Evolutionary conservation across 1,140 invertebrate species (phyloP), one percentile per base, ranked within the genome.

Genomic region (Drosophila parvula): DNA sequence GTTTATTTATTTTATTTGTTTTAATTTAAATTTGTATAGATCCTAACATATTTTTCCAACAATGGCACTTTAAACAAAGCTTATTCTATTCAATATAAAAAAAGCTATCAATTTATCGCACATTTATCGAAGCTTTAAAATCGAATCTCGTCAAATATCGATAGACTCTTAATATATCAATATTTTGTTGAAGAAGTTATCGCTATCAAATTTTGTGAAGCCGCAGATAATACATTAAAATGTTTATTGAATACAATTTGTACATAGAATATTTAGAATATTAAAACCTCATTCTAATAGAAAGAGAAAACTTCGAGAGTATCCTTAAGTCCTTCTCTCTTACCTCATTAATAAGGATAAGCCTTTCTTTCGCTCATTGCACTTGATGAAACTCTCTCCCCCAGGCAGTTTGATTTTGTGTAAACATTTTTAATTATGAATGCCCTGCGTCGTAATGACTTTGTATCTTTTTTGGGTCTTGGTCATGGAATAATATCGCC

Each of bases 401-500:
- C 40, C 9, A 14, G 45, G 61, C 50, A 58, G 62, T 65, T 55
- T 62, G 41, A 79, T 84, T 62, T 62, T 73, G 65, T 71, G 62
- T 76, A 79, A 82, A 88, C 73, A 88, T 88, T 76, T 77, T 81
- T 85, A 86, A 85, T 86, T 85, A 81, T 86, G 78, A 85, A 85
- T 74, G 60, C 74, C 61, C 74, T 59, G 70, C 70, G 63, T 76
- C 48, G 73, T 88, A 88, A 89, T 89, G 84, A 89, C 80, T 89
- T 81, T 73, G 80, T 89, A 79, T 83, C 84, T 83, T 62, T 62
- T 80, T 63, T 50, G 16, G 41, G 34, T 50, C 56, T 53, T 48
- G 61, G 48, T n/a, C 12, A 28, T 51, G 16, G 22, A 0, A 16
- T 50, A 50, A 38, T 59, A 32, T 67, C 12, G 18, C 50, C 57